A percentile compares a stretch with the other conserved stretches of the same genome.
phyloP scores from a whole-genome alignment of 2,888 invertebrate genomes.

The Diaphora mendica region DNA sequence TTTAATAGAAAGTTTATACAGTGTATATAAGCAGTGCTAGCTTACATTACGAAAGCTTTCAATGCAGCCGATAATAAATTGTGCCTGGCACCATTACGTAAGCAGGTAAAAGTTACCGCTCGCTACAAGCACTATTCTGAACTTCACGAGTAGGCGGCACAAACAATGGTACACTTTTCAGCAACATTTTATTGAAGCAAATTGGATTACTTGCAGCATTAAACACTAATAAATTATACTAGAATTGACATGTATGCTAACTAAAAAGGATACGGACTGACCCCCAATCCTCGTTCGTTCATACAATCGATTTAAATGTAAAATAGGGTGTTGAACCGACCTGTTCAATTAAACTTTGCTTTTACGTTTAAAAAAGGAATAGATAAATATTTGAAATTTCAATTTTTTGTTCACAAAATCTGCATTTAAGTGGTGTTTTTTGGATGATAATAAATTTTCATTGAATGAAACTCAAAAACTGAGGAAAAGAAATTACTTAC shows the following conservation, averaged over 20 bases:
- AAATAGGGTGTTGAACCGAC: conserved; percentile 62
- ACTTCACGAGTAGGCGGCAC: conserved; percentile 67
- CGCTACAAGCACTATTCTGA: conserved; percentile 75
- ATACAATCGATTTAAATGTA: conserved; percentile 57
- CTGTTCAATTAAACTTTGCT: conserved; percentile 55
- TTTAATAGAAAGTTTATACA: conserved; percentile 42
- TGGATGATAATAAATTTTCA: not conserved
- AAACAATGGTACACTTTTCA: conserved; percentile 37
- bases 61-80: conserved; percentile 82
- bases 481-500: not conserved
- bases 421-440: not conserved
- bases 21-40: conserved; percentile 68
- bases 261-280: not conserved
- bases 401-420: not conserved
- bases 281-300: conserved; percentile 44
- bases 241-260: conserved; percentile 30
- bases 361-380: conserved; percentile 50
- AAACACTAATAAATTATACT: conserved; percentile 6
- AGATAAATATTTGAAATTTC: conserved; percentile 17
- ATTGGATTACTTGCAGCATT: not conserved
- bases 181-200: conserved; percentile 5
- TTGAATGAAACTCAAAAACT: not conserved
- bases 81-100: conserved; percentile 79
- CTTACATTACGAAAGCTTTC: conserved; percentile 82
- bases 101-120: conserved; percentile 83